Evolutionary conservation across 2,888 invertebrate genomes (phyloP).

Genomic region (Lithophane semibrunnea): DNA sequence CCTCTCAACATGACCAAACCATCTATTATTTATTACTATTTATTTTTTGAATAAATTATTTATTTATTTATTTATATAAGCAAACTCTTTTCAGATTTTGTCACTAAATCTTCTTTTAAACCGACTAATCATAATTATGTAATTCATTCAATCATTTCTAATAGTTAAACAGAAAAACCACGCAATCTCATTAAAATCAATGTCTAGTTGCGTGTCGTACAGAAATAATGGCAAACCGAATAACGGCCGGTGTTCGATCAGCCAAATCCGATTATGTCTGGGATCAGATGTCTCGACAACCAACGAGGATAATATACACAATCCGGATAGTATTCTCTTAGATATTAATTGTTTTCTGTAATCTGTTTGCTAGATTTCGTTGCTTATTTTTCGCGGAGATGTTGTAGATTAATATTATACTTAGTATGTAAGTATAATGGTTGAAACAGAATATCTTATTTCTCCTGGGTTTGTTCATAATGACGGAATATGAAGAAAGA

Average conservation of each 20-base stretch:
- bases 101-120: too few relatives aligned
- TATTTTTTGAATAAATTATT: too few relatives aligned
- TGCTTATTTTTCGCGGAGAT: slow-evolving; percentile 18
- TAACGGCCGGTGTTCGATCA: slow-evolving; percentile 86
- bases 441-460: not conserved
- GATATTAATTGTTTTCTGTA: slow-evolving; percentile 84
- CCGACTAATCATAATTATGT: too few relatives aligned
- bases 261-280: slow-evolving; percentile 86
- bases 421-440: not conserved
- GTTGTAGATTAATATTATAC: not conserved
- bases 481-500: not conserved
- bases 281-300: slow-evolving; percentile 86
- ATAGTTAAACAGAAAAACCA: slow-evolving; percentile 36
- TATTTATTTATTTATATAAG: too few relatives aligned
- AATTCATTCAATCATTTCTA: slow-evolving; percentile 1
- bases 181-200: slow-evolving; percentile 87
- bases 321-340: slow-evolving; percentile 81
- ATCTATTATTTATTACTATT: too few relatives aligned
- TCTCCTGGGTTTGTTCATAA: not conserved
- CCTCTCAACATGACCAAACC: too few relatives aligned
- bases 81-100: too few relatives aligned
- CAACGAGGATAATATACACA: slow-evolving; percentile 81
- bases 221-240: slow-evolving; percentile 87
- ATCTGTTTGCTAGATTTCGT: slow-evolving; percentile 66
- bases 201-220: slow-evolving; percentile 80